Evolutionary conservation across 2,113 vertebrate species (phyloP), one percentile per base, ranked within the genome.

Genomic region (Ciconia maguari): DNA sequence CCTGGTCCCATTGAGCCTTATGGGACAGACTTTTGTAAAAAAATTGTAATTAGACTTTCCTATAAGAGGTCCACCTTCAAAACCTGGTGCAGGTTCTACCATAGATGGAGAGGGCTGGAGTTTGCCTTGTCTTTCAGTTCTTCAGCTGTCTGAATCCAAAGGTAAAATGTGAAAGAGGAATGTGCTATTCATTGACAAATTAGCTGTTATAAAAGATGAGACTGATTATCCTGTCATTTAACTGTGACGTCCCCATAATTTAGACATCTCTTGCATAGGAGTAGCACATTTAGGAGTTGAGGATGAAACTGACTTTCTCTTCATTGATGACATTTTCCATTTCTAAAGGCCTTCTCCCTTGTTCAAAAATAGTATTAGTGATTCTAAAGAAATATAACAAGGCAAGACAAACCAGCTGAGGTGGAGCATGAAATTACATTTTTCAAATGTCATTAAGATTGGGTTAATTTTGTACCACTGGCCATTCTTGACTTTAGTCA

Each of bases 361-460:
- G 42, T 77, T 90, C 34, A 90, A 89, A 90, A 89, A 49, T 8
- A 71, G 42, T 76, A 70, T 64, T 68, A 70, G 30, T 62, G 41
- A 77, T 62, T 76, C 41, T 46, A 76, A 93, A 91, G 87, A 76
- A 69, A 69, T 84, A 49, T 30, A 93, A 87, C 70, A 79, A 79
- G 81, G 54, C 90, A 83, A 91, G 66, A 49, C 49, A 94, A 97
- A 80, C 41, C 75, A 94, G 51, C 74, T 87, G 89, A 97, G 81
- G 74, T 93, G 89, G 89, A 95, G 66, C 95, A 96, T 93, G 93
- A 96, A 96, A 96, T 97, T 89, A 82, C 70, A 77, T 93, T 91
- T 94, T 78, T 96, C 74, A 93, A 87, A 76, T 94, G 85, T 82
- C 44, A 89, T 94, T 87, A 95, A 91, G 77, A 87, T 24, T 48